Base-by-base conservation (phyloP, 2,113 vertebrate species). In the Columba livia region DNA sequence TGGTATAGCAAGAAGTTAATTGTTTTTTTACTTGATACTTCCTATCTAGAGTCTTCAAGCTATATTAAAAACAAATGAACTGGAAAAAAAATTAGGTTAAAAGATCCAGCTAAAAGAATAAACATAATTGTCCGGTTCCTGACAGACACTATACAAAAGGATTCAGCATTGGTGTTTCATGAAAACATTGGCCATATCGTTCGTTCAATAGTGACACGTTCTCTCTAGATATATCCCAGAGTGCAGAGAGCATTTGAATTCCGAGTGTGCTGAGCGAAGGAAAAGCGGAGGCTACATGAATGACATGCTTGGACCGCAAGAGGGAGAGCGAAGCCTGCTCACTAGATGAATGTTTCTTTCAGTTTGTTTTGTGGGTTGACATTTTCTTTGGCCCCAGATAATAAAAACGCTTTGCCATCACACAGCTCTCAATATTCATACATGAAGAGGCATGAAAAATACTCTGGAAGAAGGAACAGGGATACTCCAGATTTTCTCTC, bases 251-350 rank as follows among this genome's bases (percentile, higher is more conserved):
- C 8, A 0, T 60, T 66, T 36, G 26, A 57, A 23, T 60, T 17
- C 20, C 1, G 42, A 20, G 58, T 0, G 29, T 11, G 1, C 15
- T 1, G 26, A 79, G 66, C 61, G 20, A 15, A 26, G 42, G 42
- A 17, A 16, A 16, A 57, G 34, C 0, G 0, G 57, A 61, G 75
- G 31, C 70, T 91, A 3, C 1, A 7, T 15, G 91, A 92, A 44
- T 84, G 26, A 54, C 73, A 3, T 1, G 32, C 66, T 79, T 20
- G 57, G 40, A 72, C 86, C 61, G 10, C 80, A 34, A 93, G 95
- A 94, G 83, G 94, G 93, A 96, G 86, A 93, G 90, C 88, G 71
- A 82, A 94, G 89, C 87, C 66, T 47, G 53, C 34, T 50, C 7
- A 3, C 70, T 72, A 18, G 24, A 1, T 10, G 21, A 60, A 24